A percentile compares a stretch with the other conserved stretches of the same genome.
Conservation (phyloP, 2,888 invertebrate genomes). For the Gymnoscelis rufifasciata region DNA sequence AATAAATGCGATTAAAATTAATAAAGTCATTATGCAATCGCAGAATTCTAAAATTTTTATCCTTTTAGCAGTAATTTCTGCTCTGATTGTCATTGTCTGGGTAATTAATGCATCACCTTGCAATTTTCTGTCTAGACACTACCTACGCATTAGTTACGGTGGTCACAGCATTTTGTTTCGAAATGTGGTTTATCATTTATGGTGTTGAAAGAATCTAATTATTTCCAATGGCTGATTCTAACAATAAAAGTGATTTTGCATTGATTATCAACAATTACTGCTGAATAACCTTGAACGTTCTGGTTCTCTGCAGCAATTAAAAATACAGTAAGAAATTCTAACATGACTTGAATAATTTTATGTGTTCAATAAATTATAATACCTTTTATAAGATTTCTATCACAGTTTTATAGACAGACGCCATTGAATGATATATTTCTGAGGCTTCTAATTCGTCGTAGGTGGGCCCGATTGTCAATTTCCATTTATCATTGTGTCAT, state of each 20-base stretch:
- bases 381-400: too few relatives aligned
- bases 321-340: not conserved
- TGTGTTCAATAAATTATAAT: too few relatives aligned
- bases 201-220: slow-evolving; percentile 54
- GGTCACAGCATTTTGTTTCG: slow-evolving; percentile 41
- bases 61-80: slow-evolving; percentile 31
- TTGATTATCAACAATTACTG: slow-evolving; percentile 19
- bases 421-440: not conserved
- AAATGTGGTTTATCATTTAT: slow-evolving; percentile 45
- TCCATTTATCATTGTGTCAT: slow-evolving; percentile 43
- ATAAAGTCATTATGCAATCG: not conserved
- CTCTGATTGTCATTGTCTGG: slow-evolving; percentile 48
- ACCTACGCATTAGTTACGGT: slow-evolving; percentile 37
- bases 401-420: too few relatives aligned
- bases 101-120: slow-evolving; percentile 53
- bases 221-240: slow-evolving; percentile 50
- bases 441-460: slow-evolving; percentile 23
- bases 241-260: slow-evolving; percentile 63
- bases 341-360: too few relatives aligned
- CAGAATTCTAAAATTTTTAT: too few relatives aligned
- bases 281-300: not conserved
- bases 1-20: too few relatives aligned
- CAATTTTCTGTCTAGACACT: slow-evolving; percentile 59
- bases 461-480: slow-evolving; percentile 39
- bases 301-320: too few relatives aligned